These are phyloP conservation scores for Poecilus cupreus DNA, from an alignment of 2,888 invertebrate genomes.

Conservation along the genomic window DNA sequence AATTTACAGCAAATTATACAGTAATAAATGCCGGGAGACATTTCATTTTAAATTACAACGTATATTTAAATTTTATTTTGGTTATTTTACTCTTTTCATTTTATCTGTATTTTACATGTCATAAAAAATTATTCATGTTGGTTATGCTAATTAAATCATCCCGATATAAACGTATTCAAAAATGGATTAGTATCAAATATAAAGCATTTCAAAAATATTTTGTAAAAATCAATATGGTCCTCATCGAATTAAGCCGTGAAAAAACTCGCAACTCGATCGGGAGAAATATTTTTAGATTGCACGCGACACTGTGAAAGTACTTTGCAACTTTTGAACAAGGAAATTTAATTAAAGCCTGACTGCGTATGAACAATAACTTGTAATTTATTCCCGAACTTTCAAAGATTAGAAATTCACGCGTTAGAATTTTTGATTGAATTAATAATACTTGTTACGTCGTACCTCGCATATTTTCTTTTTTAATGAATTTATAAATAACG, in stretches of 20 bases:
- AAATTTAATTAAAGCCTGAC: constrained; percentile 16
- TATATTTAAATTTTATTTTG: too few relatives aligned
- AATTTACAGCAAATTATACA: not conserved
- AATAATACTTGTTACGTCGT: too few relatives aligned
- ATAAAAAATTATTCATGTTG: too few relatives aligned
- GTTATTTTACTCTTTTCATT: too few relatives aligned
- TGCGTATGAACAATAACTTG: constrained; percentile 27
- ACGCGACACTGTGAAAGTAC: constrained; percentile 18
- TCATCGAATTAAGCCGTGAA: not conserved
- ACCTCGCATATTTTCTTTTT: too few relatives aligned
- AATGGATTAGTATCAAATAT: too few relatives aligned
- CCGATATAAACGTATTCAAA: too few relatives aligned
- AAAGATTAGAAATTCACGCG: constrained; percentile 11
- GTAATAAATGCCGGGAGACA: too few relatives aligned
- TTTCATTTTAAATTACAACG: too few relatives aligned
- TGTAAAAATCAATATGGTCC: constrained; percentile 2
- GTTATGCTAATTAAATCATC: too few relatives aligned
- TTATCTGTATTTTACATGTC: too few relatives aligned
- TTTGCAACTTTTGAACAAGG: constrained; percentile 26
- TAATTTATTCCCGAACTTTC: constrained; percentile 23
- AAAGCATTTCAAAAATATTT: not conserved
- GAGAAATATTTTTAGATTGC: not conserved
- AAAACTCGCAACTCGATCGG: not conserved
- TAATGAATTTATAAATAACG: too few relatives aligned
- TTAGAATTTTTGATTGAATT: not conserved